Evolutionary conservation across 2,888 invertebrate genomes (phyloP).

Genomic region (Clistopyga incitator): DNA sequence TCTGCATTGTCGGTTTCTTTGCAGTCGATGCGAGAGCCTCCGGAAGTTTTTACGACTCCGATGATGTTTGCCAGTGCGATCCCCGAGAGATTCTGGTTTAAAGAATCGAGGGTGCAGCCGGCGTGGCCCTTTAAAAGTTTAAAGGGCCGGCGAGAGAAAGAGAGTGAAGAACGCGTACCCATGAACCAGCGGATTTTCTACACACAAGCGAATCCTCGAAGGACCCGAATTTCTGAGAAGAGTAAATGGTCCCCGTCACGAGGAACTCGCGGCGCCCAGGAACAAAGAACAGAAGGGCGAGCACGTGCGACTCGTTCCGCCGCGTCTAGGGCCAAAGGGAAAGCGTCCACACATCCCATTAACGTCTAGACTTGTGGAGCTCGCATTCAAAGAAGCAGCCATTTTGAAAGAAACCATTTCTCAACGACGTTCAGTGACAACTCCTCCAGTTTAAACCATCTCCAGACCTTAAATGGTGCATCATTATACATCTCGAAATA

Average conservation of each 20-base stretch:
- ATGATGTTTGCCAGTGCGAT: conserved; percentile 36
- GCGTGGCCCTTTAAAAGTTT: conserved; percentile 73
- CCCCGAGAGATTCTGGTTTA: conserved; percentile 54
- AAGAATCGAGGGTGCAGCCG: conserved; percentile 52
- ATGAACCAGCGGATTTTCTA: conserved; percentile 1
- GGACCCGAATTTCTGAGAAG: conserved; percentile 62
- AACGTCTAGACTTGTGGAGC: conserved; percentile 60
- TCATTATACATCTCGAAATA: background rate
- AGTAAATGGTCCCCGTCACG: conserved; percentile 69
- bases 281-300: conserved; percentile 59
- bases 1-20: background rate
- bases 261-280: conserved; percentile 39
- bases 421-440: conserved; percentile 12
- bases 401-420: conserved; percentile 18
- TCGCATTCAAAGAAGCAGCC: conserved; percentile 43
- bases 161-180: conserved; percentile 23
- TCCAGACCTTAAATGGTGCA: conserved; percentile 16
- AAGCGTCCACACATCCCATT: conserved; percentile 37
- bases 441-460: conserved; percentile 1
- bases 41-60: background rate
- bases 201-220: conserved; percentile 49
- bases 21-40: background rate
- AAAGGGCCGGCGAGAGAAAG: conserved; percentile 64
- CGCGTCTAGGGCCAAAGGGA: conserved; percentile 27
- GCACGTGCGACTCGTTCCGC: conserved; percentile 49